These are phyloP conservation scores for Oryzias melastigma DNA, from an alignment of 2,113 vertebrate species.

Conservation along the genomic window DNA sequence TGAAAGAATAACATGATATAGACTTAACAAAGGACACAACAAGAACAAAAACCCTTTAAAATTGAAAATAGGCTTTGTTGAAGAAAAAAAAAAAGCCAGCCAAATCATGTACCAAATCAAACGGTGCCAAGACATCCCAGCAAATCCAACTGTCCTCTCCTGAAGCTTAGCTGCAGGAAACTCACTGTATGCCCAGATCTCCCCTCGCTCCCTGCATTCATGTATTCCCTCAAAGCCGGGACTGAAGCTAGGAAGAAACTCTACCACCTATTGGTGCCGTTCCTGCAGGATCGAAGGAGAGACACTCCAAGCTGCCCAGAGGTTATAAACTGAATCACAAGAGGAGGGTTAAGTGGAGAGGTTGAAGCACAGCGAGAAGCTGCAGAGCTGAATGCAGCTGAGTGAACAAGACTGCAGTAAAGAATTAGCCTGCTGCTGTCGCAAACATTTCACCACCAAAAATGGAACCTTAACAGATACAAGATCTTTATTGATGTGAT, in stretches of 20 bases:
- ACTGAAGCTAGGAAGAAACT: slow-evolving; percentile 32
- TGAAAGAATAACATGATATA: too few relatives aligned
- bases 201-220: slow-evolving; percentile 16
- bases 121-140: slow-evolving; percentile 51
- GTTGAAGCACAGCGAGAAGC: slow-evolving; percentile 17
- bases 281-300: slow-evolving; percentile 31
- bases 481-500: too few relatives aligned
- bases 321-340: slow-evolving; percentile 24
- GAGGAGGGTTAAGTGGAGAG: slow-evolving; percentile 48
- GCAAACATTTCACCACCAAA: slow-evolving; percentile 8
- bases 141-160: slow-evolving; percentile 55
- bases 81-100: slow-evolving; percentile 19
- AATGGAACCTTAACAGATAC: slow-evolving; percentile 1
- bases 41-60: slow-evolving; percentile 16
- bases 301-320: slow-evolving; percentile 23
- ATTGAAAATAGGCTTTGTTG: slow-evolving; percentile 58
- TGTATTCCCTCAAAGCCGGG: slow-evolving; percentile 26
- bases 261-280: slow-evolving; percentile 25
- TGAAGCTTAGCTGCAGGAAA: slow-evolving; percentile 51
- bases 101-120: slow-evolving; percentile 59
- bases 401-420: slow-evolving; percentile 4
- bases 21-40: background rate
- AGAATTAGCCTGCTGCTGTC: slow-evolving; percentile 16
- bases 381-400: slow-evolving; percentile 25
- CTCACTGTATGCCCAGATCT: slow-evolving; percentile 44